Evolutionary conservation across 2,888 invertebrate genomes (phyloP).

Genomic region (Poecilobothrus nobilitatus): DNA sequence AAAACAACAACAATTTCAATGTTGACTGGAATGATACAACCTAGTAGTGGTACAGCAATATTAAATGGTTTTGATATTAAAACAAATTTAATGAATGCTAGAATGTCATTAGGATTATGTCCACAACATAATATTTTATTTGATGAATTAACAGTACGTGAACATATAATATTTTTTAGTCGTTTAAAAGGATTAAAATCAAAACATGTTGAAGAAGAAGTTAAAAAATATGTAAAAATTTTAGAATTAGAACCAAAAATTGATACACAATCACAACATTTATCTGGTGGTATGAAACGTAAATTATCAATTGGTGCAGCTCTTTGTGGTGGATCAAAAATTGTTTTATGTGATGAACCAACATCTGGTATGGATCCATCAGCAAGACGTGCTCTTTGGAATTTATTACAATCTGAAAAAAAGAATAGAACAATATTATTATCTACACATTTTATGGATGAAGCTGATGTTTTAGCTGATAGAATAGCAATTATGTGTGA

Average conservation of each 20-base stretch:
- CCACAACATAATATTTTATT: slow-evolving; percentile 77
- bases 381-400: slow-evolving; percentile 69
- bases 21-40: slow-evolving; percentile 66
- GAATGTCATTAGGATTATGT: slow-evolving; percentile 63
- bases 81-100: slow-evolving; percentile 51
- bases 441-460: slow-evolving; percentile 78
- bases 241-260: slow-evolving; percentile 56
- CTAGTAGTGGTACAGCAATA: slow-evolving; percentile 56
- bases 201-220: slow-evolving; percentile 47
- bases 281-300: slow-evolving; percentile 63
- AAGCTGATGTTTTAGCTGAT: slow-evolving; percentile 75
- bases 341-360: slow-evolving; percentile 35
- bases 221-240: slow-evolving; percentile 51
- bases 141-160: slow-evolving; percentile 65
- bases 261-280: slow-evolving; percentile 46
- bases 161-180: slow-evolving; percentile 73
- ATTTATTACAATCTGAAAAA: slow-evolving; percentile 62
- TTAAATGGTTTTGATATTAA: slow-evolving; percentile 61
- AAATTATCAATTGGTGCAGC: slow-evolving; percentile 65
- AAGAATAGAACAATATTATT: slow-evolving; percentile 65
- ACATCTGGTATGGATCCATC: slow-evolving; percentile 55
- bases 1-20: slow-evolving; percentile 88
- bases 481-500: slow-evolving; percentile 76
- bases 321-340: slow-evolving; percentile 59
- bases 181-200: slow-evolving; percentile 55